Base-by-base conservation (phyloP, 1,140 invertebrate species). In the Platorchestia sp. region DNA sequence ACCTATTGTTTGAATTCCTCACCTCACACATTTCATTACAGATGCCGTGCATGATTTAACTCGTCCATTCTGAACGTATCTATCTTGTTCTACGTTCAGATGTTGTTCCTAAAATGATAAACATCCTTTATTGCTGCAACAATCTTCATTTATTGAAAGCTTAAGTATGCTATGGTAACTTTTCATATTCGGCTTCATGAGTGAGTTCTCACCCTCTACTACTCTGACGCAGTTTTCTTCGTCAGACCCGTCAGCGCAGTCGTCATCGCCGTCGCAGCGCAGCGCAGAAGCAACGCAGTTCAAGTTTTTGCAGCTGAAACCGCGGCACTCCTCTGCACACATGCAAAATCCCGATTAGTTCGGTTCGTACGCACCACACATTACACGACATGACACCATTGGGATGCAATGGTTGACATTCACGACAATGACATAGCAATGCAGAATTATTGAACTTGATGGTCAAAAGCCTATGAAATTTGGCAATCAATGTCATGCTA, bases 231-330 rank as follows among this genome's bases (percentile, higher is more conserved):
- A 95, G 95, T 87, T 42, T 41, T 47, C 41, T 42, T 96, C 96
- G 93, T 96, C 96, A 36, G 95, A 95, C 41, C 93, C 90, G 89
- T 96, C 96, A 14, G 59, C 91, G 47, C 96, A 96, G 95, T 96
- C 93, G 75, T 87, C 47, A 41, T 95, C 87, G 19, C 96, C 96
- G 45, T 96, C 95, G 45, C 96, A 96, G 42, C 95, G 86, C 1
- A 41, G n/a, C 16, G 7, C 42, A 22, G 95, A 22, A 16, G 3
- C 10, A 6, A 96, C 0, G 45, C 96, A 96, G 89, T 16, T 6
- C 5, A 95, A 91, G 51, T 96, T 86, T 43, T 36, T 45, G 51
- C 96, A 96, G 42, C 47, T 93, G 96, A 96, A 96, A 51, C 86
- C 59, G 14, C 95, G 89, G 43, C 89, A 91, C 89, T 42, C 10